These are phyloP conservation scores for Leptinotarsa tumamoca DNA, from an alignment of 2,888 invertebrate genomes.

Conservation along the genomic window DNA sequence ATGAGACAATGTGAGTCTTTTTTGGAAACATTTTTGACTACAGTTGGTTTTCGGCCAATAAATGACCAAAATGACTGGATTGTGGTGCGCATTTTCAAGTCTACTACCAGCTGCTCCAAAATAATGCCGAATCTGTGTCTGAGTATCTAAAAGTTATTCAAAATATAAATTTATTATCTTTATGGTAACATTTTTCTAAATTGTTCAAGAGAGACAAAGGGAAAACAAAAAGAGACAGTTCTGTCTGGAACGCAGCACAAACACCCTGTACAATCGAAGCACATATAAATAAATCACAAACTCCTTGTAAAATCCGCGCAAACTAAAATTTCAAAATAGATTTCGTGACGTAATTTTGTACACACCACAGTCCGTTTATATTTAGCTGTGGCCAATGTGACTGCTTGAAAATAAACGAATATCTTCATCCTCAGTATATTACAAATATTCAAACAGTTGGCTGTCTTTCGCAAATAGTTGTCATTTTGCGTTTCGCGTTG, in stretches of 20 bases:
- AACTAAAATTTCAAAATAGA: slow-evolving; percentile 50
- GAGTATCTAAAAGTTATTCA: no score
- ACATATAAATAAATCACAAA: slow-evolving; percentile 2
- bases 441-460: slow-evolving; percentile 36
- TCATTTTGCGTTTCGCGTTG: slow-evolving; percentile 30
- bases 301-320: slow-evolving; percentile 43
- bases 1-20: no score
- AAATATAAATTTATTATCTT: no score
- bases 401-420: slow-evolving; percentile 48
- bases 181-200: no score
- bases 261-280: neutral
- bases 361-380: slow-evolving; percentile 36
- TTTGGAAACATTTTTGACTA: no score
- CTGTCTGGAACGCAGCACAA: neutral
- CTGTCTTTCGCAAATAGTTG: slow-evolving; percentile 23
- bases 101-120: no score
- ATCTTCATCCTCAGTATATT: slow-evolving; percentile 43
- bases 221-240: no score
- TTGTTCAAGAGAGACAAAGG: no score
- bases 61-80: no score
- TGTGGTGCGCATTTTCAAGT: no score
- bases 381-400: slow-evolving; percentile 47
- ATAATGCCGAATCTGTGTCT: no score
- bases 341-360: slow-evolving; percentile 46
- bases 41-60: no score